Conservation (phyloP, 2,797 vertebrate species). For the Clamator glandarius region DNA sequence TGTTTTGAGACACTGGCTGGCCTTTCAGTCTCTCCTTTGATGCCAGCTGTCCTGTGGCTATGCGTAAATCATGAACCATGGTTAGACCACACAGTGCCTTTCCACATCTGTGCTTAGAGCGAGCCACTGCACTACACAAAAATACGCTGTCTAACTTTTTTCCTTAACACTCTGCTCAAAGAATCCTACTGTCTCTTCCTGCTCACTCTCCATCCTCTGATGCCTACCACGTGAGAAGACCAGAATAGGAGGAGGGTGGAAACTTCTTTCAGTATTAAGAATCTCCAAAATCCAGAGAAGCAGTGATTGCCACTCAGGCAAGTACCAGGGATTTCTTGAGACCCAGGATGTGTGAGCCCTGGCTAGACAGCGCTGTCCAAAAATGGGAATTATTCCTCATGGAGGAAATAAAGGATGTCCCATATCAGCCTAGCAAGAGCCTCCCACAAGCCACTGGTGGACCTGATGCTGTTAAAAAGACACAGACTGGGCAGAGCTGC, state of each 20-base stretch:
- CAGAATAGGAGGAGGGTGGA: background rate
- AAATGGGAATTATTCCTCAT: accelerated
- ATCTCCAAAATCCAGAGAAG: background rate
- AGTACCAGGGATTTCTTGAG: background rate
- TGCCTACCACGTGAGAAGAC: background rate
- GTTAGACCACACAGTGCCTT: background rate
- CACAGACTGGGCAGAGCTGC: background rate
- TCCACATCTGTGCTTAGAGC: background rate
- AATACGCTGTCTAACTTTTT: background rate
- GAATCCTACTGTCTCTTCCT: background rate
- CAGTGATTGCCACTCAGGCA: accelerated
- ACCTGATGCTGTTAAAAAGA: background rate
- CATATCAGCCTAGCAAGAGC: accelerated
- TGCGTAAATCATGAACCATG: background rate
- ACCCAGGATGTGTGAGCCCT: background rate
- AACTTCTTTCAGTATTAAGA: background rate
- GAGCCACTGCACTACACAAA: background rate
- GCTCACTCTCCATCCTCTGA: accelerated
- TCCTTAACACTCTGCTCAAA: background rate
- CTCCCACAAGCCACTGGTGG: background rate
- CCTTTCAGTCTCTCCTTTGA: background rate
- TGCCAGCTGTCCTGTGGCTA: background rate
- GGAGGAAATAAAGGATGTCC: background rate
- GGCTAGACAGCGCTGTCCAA: background rate
- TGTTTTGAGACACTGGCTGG: background rate